These are phyloP conservation scores for Calcarius lapponicus DNA, from an alignment of 2,797 vertebrate species.

Conservation along the genomic window DNA sequence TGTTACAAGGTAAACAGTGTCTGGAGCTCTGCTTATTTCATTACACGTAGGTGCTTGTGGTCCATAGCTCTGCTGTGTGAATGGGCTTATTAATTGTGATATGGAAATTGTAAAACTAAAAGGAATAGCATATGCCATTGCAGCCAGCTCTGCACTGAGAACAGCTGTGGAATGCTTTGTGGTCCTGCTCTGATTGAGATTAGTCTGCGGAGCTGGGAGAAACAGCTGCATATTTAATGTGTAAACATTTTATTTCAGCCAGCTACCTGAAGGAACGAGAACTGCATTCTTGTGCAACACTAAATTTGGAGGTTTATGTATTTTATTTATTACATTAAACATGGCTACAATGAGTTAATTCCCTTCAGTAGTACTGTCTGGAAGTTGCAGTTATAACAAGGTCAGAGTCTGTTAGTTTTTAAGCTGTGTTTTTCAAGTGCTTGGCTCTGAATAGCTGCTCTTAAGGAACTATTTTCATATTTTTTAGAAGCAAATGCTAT, in stretches of 20 bases:
- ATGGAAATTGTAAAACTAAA: neutral
- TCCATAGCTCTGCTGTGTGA: neutral
- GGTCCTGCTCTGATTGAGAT: neutral
- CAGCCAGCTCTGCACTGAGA: neutral
- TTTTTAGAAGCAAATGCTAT: neutral
- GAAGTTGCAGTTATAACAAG: neutral
- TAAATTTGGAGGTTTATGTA: neutral
- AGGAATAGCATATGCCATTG: neutral
- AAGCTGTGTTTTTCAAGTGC: neutral
- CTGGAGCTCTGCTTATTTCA: neutral
- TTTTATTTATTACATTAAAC: neutral
- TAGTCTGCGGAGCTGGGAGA: neutral
- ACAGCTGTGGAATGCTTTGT: neutral
- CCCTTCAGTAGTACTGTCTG: neutral
- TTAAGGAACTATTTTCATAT: neutral
- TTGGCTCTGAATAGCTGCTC: neutral
- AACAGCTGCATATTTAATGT: accelerated
- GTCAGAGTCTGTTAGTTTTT: neutral
- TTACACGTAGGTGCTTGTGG: neutral
- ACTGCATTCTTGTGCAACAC: neutral
- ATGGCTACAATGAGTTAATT: neutral
- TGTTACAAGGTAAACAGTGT: neutral
- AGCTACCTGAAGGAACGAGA: neutral
- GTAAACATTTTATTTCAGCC: neutral
- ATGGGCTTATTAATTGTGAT: neutral